Conservation (phyloP, 2,888 invertebrate genomes). For the Trachelus tabidus region DNA sequence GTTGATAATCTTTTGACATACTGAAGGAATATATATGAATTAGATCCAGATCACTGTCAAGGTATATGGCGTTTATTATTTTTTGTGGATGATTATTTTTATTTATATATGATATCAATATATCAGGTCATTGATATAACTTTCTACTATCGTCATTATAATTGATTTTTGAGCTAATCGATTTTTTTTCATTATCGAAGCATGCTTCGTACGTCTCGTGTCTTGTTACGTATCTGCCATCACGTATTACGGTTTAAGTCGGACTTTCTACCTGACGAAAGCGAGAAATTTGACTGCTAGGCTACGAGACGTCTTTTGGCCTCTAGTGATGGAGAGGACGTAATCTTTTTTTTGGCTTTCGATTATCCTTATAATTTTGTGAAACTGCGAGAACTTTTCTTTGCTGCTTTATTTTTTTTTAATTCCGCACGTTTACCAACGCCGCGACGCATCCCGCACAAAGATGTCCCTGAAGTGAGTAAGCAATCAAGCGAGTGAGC, state of each 20-base stretch:
- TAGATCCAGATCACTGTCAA: neutral
- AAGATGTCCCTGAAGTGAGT: neutral
- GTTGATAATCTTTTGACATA: neutral
- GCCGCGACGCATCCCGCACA: neutral
- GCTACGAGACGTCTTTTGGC: neutral
- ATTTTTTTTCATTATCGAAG: neutral
- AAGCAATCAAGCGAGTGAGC: neutral
- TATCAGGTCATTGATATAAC: neutral
- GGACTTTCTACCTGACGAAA: neutral
- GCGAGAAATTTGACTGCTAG: neutral
- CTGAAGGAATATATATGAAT: neutral
- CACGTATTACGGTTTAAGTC: neutral
- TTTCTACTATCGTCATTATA: neutral
- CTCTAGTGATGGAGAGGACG: neutral
- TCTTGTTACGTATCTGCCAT: neutral
- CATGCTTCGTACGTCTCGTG: neutral
- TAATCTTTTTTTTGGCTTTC: neutral
- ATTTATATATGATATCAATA: neutral
- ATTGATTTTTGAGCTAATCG: neutral
- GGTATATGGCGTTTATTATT: neutral
- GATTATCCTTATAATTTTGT: neutral
- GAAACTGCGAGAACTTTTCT: neutral
- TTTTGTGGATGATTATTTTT: neutral
- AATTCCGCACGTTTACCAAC: neutral
- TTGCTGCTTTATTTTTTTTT: neutral